Conservation (phyloP, 92 coral and sea anemone genomes). For the Virgularia gustaviana region DNA sequence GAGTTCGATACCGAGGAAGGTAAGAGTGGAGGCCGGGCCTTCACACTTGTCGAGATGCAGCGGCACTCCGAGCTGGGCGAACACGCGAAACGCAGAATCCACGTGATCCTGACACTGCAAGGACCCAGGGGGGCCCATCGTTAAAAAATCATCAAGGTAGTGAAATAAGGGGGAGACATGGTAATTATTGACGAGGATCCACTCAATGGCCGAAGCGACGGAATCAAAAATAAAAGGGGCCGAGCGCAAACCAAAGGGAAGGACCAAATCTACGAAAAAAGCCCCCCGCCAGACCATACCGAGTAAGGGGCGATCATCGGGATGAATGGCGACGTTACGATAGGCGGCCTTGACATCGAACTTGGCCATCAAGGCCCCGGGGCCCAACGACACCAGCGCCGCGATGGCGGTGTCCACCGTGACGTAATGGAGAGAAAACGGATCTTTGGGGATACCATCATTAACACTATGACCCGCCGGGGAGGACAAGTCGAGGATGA, state of each 20-base stretch:
- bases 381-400: background rate
- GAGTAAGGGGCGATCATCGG: slow-evolving; percentile 3
- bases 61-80: no score
- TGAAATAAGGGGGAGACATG: no score
- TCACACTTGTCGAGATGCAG: no score
- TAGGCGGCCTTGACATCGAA: no score
- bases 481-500: background rate
- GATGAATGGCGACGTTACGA: background rate
- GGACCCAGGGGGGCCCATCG: no score
- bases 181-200: no score
- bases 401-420: background rate
- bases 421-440: background rate
- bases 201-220: slow-evolving; percentile 5
- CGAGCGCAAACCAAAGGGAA: no score
- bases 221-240: background rate
- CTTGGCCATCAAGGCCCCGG: no score
- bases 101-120: background rate
- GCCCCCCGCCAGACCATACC: no score
- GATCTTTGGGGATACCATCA: background rate
- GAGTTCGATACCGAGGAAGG: background rate
- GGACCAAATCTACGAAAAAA: background rate
- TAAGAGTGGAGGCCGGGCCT: background rate
- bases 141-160: no score
- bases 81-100: background rate
- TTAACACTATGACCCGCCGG: slow-evolving; percentile 2